Conservation (phyloP, 2,113 vertebrate species). For the Ursus arctos region DNA sequence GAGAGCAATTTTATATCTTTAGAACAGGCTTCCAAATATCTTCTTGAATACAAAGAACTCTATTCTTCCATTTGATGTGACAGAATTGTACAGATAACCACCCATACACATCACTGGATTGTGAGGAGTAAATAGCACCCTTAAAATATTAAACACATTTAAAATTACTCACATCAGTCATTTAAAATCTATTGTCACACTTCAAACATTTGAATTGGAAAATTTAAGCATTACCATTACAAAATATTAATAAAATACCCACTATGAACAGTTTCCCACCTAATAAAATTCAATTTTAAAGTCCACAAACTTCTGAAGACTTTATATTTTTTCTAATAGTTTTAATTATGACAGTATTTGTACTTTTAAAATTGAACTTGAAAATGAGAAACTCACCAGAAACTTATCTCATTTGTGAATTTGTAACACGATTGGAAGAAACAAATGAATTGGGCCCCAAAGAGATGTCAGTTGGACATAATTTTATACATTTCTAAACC, state of each 20-base stretch:
- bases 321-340: neutral
- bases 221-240: constrained; percentile 53
- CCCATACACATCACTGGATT: constrained; percentile 43
- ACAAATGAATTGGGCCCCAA: neutral
- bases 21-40: constrained; percentile 57
- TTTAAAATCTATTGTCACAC: constrained; percentile 63
- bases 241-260: constrained; percentile 50
- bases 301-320: neutral
- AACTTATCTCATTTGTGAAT: neutral
- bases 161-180: constrained; percentile 66
- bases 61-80: constrained; percentile 41
- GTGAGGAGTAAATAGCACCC: constrained; percentile 67
- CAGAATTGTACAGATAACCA: constrained; percentile 65
- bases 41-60: constrained; percentile 77
- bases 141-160: constrained; percentile 75
- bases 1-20: constrained; percentile 71
- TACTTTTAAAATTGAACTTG: constrained; percentile 13
- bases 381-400: neutral
- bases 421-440: neutral
- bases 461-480: neutral
- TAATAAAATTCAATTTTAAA: constrained; percentile 42
- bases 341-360: constrained; percentile 15
- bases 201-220: constrained; percentile 71
- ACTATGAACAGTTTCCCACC: neutral
- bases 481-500: neutral